phyloP scores from a whole-genome alignment of 2,797 vertebrate genomes.

The Sebastes steindachneri region DNA sequence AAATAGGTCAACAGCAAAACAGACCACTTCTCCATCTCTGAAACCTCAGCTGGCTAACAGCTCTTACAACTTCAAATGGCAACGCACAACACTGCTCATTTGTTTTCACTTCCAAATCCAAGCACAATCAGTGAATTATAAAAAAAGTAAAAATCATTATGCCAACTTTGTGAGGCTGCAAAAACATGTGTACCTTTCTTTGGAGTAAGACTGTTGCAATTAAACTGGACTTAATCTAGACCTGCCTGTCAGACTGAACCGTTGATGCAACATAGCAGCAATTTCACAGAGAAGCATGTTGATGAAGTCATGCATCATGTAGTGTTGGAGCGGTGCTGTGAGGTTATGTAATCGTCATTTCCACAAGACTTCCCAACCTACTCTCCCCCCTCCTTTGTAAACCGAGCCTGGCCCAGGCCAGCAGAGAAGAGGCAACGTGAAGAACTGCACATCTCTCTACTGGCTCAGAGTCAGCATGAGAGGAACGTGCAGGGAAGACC shows the following conservation, averaged over 20 bases:
- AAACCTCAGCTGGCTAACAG: not conserved
- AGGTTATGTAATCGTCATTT: slow-evolving; percentile 23
- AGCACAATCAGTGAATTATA: not conserved
- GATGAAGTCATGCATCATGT: not conserved
- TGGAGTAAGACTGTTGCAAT: not conserved
- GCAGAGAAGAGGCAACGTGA: slow-evolving; percentile 73
- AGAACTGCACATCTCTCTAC: slow-evolving; percentile 72
- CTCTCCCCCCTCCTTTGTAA: slow-evolving; percentile 14
- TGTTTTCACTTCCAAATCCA: not conserved
- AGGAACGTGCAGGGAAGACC: slow-evolving; percentile 44
- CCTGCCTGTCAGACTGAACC: not conserved
- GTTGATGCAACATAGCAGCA: slow-evolving; percentile 48
- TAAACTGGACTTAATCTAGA: not conserved
- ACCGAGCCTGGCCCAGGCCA: not conserved
- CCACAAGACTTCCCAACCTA: slow-evolving; percentile 1
- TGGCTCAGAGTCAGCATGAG: slow-evolving; percentile 30
- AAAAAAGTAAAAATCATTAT: not conserved
- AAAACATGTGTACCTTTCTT: not conserved
- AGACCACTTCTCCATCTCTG: not conserved
- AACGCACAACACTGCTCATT: not conserved
- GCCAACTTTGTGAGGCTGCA: not conserved
- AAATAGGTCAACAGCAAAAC: not conserved
- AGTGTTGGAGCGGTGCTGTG: not conserved
- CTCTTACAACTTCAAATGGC: not conserved
- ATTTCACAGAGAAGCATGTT: slow-evolving; percentile 2